Evolutionary conservation across 30 jellyfish, hydroid and myxozoan species (phyloP).

Genomic region (Aurelia coerulea): DNA sequence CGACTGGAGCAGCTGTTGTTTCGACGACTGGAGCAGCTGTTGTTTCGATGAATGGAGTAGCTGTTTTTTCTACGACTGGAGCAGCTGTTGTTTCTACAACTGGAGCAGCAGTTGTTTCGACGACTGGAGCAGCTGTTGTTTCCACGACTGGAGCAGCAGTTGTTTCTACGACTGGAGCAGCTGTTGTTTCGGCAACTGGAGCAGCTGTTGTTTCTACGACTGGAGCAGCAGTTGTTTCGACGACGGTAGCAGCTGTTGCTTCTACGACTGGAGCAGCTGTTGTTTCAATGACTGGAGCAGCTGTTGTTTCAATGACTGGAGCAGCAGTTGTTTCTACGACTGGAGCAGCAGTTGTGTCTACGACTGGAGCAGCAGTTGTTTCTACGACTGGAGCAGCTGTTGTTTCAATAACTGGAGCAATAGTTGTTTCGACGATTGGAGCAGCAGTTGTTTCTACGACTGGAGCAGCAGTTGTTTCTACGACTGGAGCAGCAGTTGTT

Average conservation of each 20-base stretch:
- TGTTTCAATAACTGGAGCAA: conserved; percentile 35
- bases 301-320: conserved; percentile 30
- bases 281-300: conserved; percentile 24
- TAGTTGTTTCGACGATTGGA: conserved; percentile 26
- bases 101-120: conserved; percentile 40
- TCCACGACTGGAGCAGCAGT: conserved; percentile 36
- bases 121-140: conserved; percentile 55
- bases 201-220: conserved; percentile 42
- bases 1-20: conserved; percentile 42
- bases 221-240: conserved; percentile 55
- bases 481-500: conserved; percentile 46
- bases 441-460: conserved; percentile 43
- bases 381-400: conserved; percentile 41
- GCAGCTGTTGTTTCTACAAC: conserved; percentile 39
- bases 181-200: conserved; percentile 32
- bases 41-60: conserved; percentile 37
- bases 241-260: conserved; percentile 48
- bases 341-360: conserved; percentile 46
- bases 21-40: conserved; percentile 45
- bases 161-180: conserved; percentile 45
- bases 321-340: conserved; percentile 43
- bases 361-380: conserved; percentile 59
- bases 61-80: conserved; percentile 29
- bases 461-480: conserved; percentile 21
- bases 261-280: conserved; percentile 40